phyloP scores from a whole-genome alignment of 1,140 invertebrate genomes.

The Bombyx mandarina region DNA sequence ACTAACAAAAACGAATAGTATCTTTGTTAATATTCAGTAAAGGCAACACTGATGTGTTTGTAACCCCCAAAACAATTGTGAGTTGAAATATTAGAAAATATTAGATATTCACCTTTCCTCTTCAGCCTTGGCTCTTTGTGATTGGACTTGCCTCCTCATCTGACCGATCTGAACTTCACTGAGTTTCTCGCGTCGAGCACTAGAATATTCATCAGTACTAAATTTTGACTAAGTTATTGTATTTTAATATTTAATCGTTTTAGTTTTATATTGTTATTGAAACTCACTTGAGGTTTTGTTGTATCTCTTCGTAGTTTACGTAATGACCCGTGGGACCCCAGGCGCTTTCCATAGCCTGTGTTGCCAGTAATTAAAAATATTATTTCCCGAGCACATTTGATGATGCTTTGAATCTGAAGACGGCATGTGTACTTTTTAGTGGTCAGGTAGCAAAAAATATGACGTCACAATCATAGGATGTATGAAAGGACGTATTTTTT shows the following conservation, averaged over 20 bases:
- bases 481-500: too few relatives aligned
- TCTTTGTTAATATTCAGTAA: neutral
- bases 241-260: too few relatives aligned
- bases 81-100: neutral
- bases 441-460: too few relatives aligned
- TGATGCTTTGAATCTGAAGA: too few relatives aligned
- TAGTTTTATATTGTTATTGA: neutral
- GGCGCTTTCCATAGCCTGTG: constrained; percentile 64
- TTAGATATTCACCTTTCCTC: constrained; percentile 75
- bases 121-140: constrained; percentile 79
- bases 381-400: too few relatives aligned
- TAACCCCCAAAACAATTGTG: neutral
- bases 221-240: neutral
- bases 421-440: too few relatives aligned
- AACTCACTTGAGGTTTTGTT: constrained; percentile 82
- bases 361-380: constrained; percentile 26
- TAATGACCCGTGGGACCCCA: constrained; percentile 80
- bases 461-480: too few relatives aligned
- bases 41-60: neutral
- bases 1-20: neutral
- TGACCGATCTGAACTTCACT: constrained; percentile 81
- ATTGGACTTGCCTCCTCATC: constrained; percentile 79
- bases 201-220: constrained; percentile 18
- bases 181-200: constrained; percentile 67
- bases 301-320: constrained; percentile 88